phyloP scores from a whole-genome alignment of 2,113 vertebrate species.

The Aspidoscelis tigris region DNA sequence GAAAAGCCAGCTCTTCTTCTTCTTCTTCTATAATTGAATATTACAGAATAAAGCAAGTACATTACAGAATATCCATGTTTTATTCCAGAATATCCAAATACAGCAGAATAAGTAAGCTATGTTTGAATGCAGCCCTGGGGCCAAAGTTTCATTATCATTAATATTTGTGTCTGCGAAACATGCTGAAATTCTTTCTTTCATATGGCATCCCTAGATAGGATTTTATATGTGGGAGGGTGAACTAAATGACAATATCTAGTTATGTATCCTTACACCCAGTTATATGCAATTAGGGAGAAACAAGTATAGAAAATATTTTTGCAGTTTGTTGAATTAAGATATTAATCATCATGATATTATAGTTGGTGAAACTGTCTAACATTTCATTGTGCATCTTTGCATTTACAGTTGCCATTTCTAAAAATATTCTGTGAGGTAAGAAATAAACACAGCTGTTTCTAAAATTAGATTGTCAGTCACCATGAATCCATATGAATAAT shows the following conservation, averaged over 20 bases:
- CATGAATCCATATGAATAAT: conserved; percentile 61
- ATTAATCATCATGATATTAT: conserved; percentile 9
- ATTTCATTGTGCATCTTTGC: neutral
- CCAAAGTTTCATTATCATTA: too few species aligned
- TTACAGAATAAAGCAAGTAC: too few species aligned
- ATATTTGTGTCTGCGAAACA: too few species aligned
- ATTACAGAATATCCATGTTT: too few species aligned
- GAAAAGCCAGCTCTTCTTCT: too few species aligned
- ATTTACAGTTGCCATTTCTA: conserved; percentile 18
- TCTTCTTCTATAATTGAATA: too few species aligned
- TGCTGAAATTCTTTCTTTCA: too few species aligned
- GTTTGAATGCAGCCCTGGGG: too few species aligned
- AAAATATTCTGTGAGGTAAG: neutral
- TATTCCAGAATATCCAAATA: too few species aligned
- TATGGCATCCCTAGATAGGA: too few species aligned
- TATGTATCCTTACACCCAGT: neutral
- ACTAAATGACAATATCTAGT: neutral
- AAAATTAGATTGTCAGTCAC: conserved; percentile 51
- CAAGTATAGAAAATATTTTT: neutral
- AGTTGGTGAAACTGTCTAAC: conserved; percentile 26
- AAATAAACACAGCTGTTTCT: conserved; percentile 25
- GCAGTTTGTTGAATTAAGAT: conserved; percentile 13
- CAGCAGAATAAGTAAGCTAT: too few species aligned
- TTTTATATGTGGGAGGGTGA: too few species aligned
- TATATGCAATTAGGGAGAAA: neutral